Evolutionary conservation across 1,140 invertebrate genomes (phyloP), one percentile per base, ranked within the genome.

Genomic region (Chironomus striatipennis): DNA sequence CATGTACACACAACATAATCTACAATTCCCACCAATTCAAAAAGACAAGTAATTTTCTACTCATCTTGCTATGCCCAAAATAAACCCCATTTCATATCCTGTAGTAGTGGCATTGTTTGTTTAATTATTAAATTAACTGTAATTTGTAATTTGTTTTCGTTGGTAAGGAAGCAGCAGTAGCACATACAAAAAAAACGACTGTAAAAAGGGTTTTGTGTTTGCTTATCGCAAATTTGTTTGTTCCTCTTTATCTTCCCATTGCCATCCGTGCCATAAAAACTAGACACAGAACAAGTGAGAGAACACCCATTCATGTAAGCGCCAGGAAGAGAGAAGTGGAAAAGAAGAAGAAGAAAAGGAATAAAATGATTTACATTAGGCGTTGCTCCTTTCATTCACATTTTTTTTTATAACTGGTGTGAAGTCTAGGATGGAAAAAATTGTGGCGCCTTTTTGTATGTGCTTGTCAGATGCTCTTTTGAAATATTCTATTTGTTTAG

Each of bases 111-210:
- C 65, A 70, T 20, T 21, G 65, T 70, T 70, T 70, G 65, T 21
- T 70, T 21, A 70, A 70, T 70, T 70, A 70, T 70, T 70, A 70
- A 70, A 70, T 70, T 70, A 70, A 21, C 65, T 20, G 65, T 70
- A 70, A 70, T 70, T 70, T 70, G 65, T 70, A 70, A 70, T 70
- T 70, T 70, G 65, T 70, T 70, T 70, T 20, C 20, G 65, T 70
- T 70, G 65, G 65, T 18, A 21, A 18, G 42, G 43, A 47, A 47
- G 15, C 42, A 43, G 42, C 10, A 43, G 42, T 10, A 43, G 6
- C 42, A 43, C 6, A 47, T 1, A 47, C 7, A 2, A 47, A 10
- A 34, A 2, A 34, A 1, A 34, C 12, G 47, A 57, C 47, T 57
- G 47, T 57, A 57, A 57, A 34, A 57, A 57, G 47, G 47, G 47